Conservation (phyloP, 2,113 vertebrate genomes). For the Rallus limicola region DNA sequence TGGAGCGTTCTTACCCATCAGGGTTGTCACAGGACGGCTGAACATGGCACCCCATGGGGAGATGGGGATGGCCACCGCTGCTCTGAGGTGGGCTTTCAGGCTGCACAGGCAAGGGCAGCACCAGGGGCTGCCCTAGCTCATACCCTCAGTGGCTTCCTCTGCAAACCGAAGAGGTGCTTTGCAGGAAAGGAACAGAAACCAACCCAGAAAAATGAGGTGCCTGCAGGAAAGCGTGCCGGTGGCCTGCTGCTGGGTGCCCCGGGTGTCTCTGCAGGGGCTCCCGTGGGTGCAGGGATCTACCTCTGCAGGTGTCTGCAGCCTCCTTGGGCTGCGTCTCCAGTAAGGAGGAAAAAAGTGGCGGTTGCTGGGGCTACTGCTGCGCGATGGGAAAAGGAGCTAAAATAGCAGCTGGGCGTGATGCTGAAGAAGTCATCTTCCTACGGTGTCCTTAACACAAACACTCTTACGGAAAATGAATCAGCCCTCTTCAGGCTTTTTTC, state of each 20-base stretch:
- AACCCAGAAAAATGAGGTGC: background rate
- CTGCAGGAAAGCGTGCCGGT: background rate
- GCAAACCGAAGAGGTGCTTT: background rate
- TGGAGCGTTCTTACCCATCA: background rate
- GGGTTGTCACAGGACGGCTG: rapidly evolving
- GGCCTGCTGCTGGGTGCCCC: background rate
- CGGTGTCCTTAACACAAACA: background rate
- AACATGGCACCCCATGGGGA: background rate
- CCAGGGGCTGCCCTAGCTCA: background rate
- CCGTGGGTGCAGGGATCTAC: rapidly evolving
- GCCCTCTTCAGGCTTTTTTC: constrained; percentile 26
- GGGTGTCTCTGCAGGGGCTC: background rate
- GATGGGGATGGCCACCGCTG: background rate
- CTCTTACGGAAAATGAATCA: constrained; percentile 47
- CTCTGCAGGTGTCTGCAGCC: background rate
- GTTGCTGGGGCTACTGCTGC: background rate
- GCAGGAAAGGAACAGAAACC: constrained; percentile 9
- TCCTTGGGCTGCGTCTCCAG: background rate
- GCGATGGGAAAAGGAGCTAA: background rate
- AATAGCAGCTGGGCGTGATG: background rate
- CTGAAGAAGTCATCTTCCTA: constrained; percentile 27
- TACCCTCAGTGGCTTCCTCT: background rate
- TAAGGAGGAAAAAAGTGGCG: background rate
- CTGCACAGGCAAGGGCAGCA: background rate
- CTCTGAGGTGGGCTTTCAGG: background rate